Percentiles rank a stretch among this genome's conserved stretches.
Conservation (phyloP, 2,113 vertebrate species). For the Sciurus niger region DNA sequence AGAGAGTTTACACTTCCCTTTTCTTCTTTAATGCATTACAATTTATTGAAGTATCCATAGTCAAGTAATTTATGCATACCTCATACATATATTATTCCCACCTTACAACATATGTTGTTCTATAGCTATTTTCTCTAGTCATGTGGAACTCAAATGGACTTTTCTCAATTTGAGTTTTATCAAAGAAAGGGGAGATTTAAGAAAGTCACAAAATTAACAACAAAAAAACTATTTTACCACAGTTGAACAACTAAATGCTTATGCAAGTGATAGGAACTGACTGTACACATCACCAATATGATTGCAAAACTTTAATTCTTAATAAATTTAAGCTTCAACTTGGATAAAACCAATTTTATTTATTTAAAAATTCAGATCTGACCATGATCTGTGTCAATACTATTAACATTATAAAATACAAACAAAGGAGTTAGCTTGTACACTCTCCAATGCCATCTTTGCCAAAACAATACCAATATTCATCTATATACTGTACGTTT, state of each 20-base stretch:
- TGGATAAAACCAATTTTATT: background rate
- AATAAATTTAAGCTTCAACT: background rate
- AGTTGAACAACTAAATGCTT: background rate
- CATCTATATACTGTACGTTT: background rate
- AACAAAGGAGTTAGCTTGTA: background rate
- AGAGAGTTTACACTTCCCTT: background rate
- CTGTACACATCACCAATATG: accelerated
- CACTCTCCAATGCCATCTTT: background rate
- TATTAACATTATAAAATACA: background rate
- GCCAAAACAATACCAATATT: background rate
- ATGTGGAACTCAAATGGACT: background rate
- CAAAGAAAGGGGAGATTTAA: background rate
- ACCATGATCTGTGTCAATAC: background rate
- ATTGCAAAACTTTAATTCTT: background rate
- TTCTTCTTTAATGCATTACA: background rate
- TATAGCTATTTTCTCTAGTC: background rate
- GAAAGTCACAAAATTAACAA: background rate
- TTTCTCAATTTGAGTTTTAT: background rate
- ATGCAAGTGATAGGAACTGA: background rate
- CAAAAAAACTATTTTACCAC: background rate
- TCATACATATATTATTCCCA: background rate
- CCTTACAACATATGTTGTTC: background rate
- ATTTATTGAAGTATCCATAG: background rate
- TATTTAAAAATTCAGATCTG: background rate
- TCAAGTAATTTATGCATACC: background rate